Conservation (phyloP, 2,888 invertebrate species). For the Ethmia dodecea region DNA sequence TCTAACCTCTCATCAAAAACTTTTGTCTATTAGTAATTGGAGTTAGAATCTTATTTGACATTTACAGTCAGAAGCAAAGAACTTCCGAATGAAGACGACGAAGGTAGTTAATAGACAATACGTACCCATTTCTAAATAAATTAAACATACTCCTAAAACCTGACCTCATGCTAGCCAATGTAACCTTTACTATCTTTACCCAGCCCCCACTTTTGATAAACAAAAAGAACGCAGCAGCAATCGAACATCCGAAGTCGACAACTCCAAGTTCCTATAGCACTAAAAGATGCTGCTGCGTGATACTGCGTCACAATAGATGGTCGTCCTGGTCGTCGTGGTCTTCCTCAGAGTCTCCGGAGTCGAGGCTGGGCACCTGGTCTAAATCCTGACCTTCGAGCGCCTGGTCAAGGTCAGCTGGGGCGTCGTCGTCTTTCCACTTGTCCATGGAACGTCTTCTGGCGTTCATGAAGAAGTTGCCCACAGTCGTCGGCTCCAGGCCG, state of each 20-base stretch:
- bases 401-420: conserved; percentile 75
- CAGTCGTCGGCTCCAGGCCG: conserved; percentile 97
- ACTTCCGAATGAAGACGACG: no score
- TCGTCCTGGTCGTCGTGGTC: conserved; percentile 66
- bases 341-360: conserved; percentile 66
- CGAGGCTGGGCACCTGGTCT: conserved; percentile 59
- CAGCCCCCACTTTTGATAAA: no score
- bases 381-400: conserved; percentile 72
- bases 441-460: conserved; percentile 98
- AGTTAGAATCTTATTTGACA: no score
- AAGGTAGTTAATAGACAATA: no score
- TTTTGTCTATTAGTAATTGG: no score
- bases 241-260: conserved; percentile 31
- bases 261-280: conserved; percentile 58
- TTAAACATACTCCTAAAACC: no score
- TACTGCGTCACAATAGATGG: conserved; percentile 75
- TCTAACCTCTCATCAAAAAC: no score
- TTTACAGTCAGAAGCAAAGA: no score
- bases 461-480: conserved; percentile 99
- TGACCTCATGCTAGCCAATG: no score
- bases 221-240: conserved; percentile 11
- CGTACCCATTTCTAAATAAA: no score
- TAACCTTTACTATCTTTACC: no score
- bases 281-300: conserved; percentile 60
- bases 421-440: conserved; percentile 98